Percentiles rank a stretch among this genome's conserved stretches.
These are phyloP conservation scores for Acanthopagrus latus DNA, from an alignment of 2,797 vertebrate species.

Conservation along the genomic window DNA sequence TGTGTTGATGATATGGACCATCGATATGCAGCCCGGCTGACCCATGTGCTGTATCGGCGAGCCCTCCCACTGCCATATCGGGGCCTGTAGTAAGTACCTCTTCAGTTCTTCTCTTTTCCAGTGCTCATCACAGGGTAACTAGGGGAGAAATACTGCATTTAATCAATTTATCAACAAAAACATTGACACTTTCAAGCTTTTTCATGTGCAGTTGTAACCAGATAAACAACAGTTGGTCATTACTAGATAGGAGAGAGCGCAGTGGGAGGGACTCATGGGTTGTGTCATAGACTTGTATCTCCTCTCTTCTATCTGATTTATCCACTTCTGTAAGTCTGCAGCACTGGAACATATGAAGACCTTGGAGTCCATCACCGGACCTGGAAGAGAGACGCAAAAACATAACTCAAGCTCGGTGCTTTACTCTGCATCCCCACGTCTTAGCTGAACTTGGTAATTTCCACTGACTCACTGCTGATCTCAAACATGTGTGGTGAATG, in stretches of 20 bases:
- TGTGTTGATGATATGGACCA: conserved; percentile 81
- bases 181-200: not conserved
- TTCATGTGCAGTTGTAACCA: conserved; percentile 10
- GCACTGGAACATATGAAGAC: conserved; percentile 82
- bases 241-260: conserved; percentile 85
- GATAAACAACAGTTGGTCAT: conserved; percentile 3
- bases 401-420: conserved; percentile 2
- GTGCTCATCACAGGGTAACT: conserved; percentile 88
- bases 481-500: conserved; percentile 81
- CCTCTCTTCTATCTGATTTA: conserved; percentile 82
- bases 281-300: conserved; percentile 76
- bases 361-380: conserved; percentile 86
- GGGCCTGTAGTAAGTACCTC: conserved; percentile 78
- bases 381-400: conserved; percentile 67
- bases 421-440: not conserved
- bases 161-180: not conserved
- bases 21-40: conserved; percentile 79
- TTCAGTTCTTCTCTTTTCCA: conserved; percentile 89
- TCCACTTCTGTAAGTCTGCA: conserved; percentile 82
- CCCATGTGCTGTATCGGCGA: conserved; percentile 89
- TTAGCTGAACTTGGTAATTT: conserved; percentile 15
- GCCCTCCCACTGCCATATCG: conserved; percentile 88
- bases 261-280: conserved; percentile 79
- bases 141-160: conserved; percentile 1
- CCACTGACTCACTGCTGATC: conserved; percentile 85